A percentile compares a stretch with the other conserved stretches of the same genome.
These are phyloP conservation scores for Drosophila funebris DNA, from an alignment of 1,140 invertebrate species.

Conservation along the genomic window DNA sequence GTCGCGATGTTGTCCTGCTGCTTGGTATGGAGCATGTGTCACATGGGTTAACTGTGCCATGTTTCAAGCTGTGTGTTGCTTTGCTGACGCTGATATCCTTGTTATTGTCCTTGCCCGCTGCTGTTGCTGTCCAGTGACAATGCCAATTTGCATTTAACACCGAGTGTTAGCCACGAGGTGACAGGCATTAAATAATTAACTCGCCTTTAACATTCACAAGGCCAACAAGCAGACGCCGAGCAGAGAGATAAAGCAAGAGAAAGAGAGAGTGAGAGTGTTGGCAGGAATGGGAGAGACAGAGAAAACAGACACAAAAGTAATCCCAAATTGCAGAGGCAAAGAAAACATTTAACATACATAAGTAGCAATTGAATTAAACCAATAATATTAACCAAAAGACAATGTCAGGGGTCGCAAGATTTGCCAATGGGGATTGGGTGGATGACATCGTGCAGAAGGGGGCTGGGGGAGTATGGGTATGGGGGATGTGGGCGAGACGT, in stretches of 20 bases:
- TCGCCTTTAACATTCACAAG: slow-evolving; percentile 55
- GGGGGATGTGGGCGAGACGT: not conserved
- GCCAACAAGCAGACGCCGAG: slow-evolving; percentile 13
- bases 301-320: slow-evolving; percentile 56
- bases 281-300: not conserved
- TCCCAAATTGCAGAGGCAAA: slow-evolving; percentile 41
- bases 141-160: slow-evolving; percentile 74
- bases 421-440: not conserved
- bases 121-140: slow-evolving; percentile 40
- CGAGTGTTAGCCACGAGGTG: slow-evolving; percentile 75
- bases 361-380: slow-evolving; percentile 73
- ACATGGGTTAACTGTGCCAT: slow-evolving; percentile 36
- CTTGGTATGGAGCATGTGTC: slow-evolving; percentile 14
- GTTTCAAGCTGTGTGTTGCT: slow-evolving; percentile 31
- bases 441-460: not conserved
- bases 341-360: slow-evolving; percentile 69
- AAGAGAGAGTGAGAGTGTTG: not conserved
- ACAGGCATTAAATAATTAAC: slow-evolving; percentile 80
- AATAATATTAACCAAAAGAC: slow-evolving; percentile 68
- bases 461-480: not conserved
- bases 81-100: slow-evolving; percentile 36
- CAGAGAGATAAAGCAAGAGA: not conserved
- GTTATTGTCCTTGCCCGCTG: slow-evolving; percentile 33
- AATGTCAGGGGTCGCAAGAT: not conserved
- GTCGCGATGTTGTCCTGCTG: slow-evolving; percentile 29